Evolutionary conservation across 2,113 vertebrate species (phyloP), one percentile per base, ranked within the genome.

Genomic region (Corythornis vintsioides): DNA sequence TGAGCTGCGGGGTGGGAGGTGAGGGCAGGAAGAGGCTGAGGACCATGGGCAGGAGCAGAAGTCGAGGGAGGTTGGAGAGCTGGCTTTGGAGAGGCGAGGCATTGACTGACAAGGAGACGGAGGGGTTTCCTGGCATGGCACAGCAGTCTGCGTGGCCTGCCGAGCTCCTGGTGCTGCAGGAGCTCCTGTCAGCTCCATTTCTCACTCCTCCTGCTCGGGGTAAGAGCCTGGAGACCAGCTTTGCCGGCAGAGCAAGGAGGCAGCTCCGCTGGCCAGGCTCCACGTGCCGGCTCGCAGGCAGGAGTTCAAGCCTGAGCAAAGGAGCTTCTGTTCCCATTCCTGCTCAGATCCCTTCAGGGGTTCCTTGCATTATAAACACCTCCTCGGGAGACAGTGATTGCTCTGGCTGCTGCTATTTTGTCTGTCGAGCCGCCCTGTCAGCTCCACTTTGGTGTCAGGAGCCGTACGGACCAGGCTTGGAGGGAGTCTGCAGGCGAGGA

Each of bases 261-360:
- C 69, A 35, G 77, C 67, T 74, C 60, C 0, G 1, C 66, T 88
- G 83, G 72, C 63, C 2, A 17, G 26, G 60, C 31, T 86, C 86
- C 78, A 80, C 3, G 0, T 1, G 4, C 67, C 0, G 7, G 33
- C 33, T 66, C 15, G 16, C 73, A 45, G 70, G 70, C 69, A 66
- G 83, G 60, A 83, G 61, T 18, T 86, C 86, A 75, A 85, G 65
- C 74, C 77, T 74, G 21, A 56, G 89, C 40, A 65, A 67, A 75
- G 77, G 53, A 87, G 75, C 84, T 95, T 71, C 89, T 89, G 91
- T 72, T 92, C 91, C 87, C 43, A 3, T 19, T 69, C 66, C 84
- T 76, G 57, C 74, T 84, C 88, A 43, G 29, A 77, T 88, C 60
- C 80, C 88, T 69, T 72, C 55, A 63, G 91, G 86, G 73, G 84